phyloP scores from a whole-genome alignment of 1,140 invertebrate species.

The Dreissena rostriformis region DNA sequence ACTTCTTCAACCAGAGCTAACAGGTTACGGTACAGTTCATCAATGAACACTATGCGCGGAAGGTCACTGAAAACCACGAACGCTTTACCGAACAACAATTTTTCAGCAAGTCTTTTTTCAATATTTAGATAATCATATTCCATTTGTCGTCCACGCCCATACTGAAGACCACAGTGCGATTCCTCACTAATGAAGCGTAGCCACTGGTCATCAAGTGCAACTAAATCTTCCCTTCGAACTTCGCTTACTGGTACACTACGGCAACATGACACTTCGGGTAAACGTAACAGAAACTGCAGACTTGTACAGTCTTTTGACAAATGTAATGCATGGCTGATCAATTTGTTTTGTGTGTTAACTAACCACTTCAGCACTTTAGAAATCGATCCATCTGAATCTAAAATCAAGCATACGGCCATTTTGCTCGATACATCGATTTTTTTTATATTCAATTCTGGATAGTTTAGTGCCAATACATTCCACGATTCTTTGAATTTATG shows the following conservation, averaged over 20 bases:
- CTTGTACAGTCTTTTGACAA: conserved; percentile 24
- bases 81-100: conserved; percentile 21
- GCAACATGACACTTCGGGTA: not conserved
- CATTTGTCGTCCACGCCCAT: conserved; percentile 6
- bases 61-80: not conserved
- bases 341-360: conserved; percentile 26
- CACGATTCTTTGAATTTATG: conserved; percentile 14
- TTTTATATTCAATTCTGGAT: not conserved
- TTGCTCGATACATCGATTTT: conserved; percentile 5
- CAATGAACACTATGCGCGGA: conserved; percentile 40
- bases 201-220: not conserved
- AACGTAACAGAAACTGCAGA: conserved; percentile 18
- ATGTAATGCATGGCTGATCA: conserved; percentile 11
- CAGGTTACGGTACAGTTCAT: conserved; percentile 40
- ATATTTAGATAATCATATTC: conserved; percentile 29
- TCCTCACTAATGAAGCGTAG: not conserved
- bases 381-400: conserved; percentile 3
- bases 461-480: not conserved
- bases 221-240: conserved; percentile 20
- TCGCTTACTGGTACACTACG: conserved; percentile 18
- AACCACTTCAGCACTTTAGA: conserved; percentile 19
- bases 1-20: conserved; percentile 18
- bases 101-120: conserved; percentile 6
- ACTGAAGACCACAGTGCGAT: conserved; percentile 13
- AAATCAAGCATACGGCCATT: conserved; percentile 32